Evolutionary conservation across 2,113 vertebrate species (phyloP).

Genomic region (Pundamilia nyererei): DNA sequence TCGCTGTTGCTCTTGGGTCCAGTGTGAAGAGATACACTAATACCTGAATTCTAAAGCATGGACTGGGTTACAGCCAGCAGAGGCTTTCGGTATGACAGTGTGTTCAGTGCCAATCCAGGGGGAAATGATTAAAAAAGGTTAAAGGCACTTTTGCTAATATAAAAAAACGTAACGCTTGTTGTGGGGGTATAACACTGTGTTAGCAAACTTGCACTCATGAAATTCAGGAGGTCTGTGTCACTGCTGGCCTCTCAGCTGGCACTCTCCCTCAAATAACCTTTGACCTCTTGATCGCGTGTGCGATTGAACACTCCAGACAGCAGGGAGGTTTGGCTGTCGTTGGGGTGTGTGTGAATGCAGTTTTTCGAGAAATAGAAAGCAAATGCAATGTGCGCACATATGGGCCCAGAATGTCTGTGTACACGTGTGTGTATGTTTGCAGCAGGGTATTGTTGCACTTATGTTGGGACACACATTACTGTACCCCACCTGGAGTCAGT

Average conservation of each 20-base stretch:
- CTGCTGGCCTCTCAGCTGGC: slow-evolving; percentile 23
- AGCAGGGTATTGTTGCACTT: not conserved
- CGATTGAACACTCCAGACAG: not conserved
- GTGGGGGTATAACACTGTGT: not conserved
- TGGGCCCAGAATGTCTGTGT: not conserved
- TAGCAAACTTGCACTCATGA: not conserved
- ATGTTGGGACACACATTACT: not conserved
- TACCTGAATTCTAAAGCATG: slow-evolving; percentile 8
- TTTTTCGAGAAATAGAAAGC: slow-evolving; percentile 14
- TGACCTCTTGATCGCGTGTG: slow-evolving; percentile 27
- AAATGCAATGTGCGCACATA: not conserved
- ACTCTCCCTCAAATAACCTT: slow-evolving; percentile 55
- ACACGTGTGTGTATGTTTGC: not conserved
- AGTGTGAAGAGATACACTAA: slow-evolving; percentile 27
- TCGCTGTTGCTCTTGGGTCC: slow-evolving; percentile 35
- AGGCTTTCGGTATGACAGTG: not conserved
- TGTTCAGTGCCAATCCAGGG: not conserved
- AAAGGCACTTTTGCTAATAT: not conserved
- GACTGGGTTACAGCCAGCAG: not conserved
- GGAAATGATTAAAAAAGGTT: not conserved
- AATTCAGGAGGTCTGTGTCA: not conserved
- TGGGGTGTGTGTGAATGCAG: slow-evolving; percentile 37
- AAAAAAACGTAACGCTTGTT: not conserved
- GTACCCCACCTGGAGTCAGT: slow-evolving; percentile 19
- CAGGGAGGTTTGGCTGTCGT: not conserved